Evolutionary conservation across 2,888 invertebrate species (phyloP).

Genomic region (Epirrita christyi): DNA sequence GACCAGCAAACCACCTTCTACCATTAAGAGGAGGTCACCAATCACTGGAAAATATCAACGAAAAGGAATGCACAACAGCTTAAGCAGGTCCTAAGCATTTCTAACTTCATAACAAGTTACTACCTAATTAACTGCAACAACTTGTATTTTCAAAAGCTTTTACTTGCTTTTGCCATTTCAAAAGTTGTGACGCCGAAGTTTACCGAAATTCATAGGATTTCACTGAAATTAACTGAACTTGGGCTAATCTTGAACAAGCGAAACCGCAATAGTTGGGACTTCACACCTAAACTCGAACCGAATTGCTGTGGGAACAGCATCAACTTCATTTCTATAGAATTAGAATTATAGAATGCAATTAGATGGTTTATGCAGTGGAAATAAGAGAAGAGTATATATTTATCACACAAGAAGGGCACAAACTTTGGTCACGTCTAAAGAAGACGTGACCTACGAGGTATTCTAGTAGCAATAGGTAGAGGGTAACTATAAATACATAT

Average conservation of each 20-base stretch:
- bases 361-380: too few species aligned
- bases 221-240: slow-evolving; percentile 41
- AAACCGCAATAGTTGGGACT: slow-evolving; percentile 51
- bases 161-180: slow-evolving; percentile 15
- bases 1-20: too few species aligned
- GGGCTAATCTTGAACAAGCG: slow-evolving; percentile 47
- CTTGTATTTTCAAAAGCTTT: slow-evolving; percentile 40
- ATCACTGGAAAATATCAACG: too few species aligned
- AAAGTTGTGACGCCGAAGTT: slow-evolving; percentile 45
- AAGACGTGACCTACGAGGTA: too few species aligned
- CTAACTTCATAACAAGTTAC: background rate
- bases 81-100: background rate
- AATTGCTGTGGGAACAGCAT: slow-evolving; percentile 44
- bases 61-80: background rate
- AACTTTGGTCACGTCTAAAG: too few species aligned
- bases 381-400: too few species aligned
- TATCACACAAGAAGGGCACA: too few species aligned
- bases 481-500: too few species aligned
- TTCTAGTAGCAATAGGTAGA: too few species aligned
- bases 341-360: slow-evolving; percentile 7
- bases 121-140: slow-evolving; percentile 29
- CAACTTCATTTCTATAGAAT: slow-evolving; percentile 32
- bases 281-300: slow-evolving; percentile 34
- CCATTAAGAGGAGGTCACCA: too few species aligned
- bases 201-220: slow-evolving; percentile 50